Evolutionary conservation across 2,797 vertebrate species (phyloP), one percentile per base, ranked within the genome.

Genomic region (Xenentodon cancila): DNA sequence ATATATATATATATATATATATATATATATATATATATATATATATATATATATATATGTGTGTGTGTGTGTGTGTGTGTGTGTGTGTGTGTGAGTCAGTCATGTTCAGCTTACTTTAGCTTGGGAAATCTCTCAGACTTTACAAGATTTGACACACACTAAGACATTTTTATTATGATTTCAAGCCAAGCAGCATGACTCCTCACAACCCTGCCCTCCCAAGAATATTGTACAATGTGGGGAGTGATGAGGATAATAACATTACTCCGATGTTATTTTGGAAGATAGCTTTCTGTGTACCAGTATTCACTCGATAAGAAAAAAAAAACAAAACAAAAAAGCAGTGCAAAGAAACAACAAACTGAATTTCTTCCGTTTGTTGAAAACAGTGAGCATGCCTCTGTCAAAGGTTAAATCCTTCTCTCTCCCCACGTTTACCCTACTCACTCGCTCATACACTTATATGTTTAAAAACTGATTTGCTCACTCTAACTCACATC

Each of bases 281-380:
- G 89, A 86, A 84, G 76, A 86, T 84, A 88, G 78, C 85, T 84
- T 75, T 71, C 75, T 68, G 67, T 83, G 85, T 85, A 86, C 72
- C 76, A 71, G 66, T 84, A 86, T 80, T 79, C 57, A 80, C 68
- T 75, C 56, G 18, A 66, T 79, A 58, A 79, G 25, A 47, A 43
- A 19, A 45, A 27, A 47, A 43, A 19, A 45, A 27, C n/a, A n/a
- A n/a, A n/a, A n/a, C n/a, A 75, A 72, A 70, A 84, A 85, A 88
- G 62, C 79, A 88, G 89, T 91, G 86, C 89, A 92, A 89, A 89
- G 66, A 60, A 86, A 84, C 77, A 86, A 89, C 83, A 89, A 83
- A 87, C 80, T 77, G 69, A 89, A 84, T 81, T 63, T 77, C 61
- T 68, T 80, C 34, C 32, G 72, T 84, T 84, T 87, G 82, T 84